Percentiles rank a stretch among this genome's conserved stretches.
phyloP scores from a whole-genome alignment of 2,888 invertebrate genomes.

The Boloria selene region DNA sequence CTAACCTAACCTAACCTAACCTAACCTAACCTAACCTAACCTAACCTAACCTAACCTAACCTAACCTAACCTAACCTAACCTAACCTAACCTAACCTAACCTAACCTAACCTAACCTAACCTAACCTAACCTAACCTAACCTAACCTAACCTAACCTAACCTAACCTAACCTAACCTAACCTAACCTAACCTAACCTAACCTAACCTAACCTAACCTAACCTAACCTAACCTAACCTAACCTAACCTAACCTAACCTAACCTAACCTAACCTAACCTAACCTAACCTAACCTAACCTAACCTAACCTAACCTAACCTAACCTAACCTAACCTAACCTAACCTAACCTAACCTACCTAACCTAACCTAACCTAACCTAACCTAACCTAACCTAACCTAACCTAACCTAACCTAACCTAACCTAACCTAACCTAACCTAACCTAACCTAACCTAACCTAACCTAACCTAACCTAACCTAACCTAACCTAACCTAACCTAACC shows the following conservation, averaged over 20 bases:
- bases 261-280: conserved; percentile 36
- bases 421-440: no score
- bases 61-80: no score
- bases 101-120: no score
- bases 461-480: conserved; percentile 14
- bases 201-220: conserved; percentile 20
- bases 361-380: no score
- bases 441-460: conserved; percentile 21
- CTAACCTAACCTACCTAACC: conserved; percentile 35
- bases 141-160: conserved; percentile 41
- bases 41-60: no score
- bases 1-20: no score
- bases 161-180: conserved; percentile 42
- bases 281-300: conserved; percentile 36
- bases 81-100: no score
- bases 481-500: neutral
- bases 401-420: conserved; percentile 8
- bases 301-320: conserved; percentile 36
- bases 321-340: conserved; percentile 34
- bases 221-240: conserved; percentile 37
- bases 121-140: conserved; percentile 24
- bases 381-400: conserved; percentile 19
- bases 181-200: conserved; percentile 39
- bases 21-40: no score
- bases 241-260: conserved; percentile 36